Evolutionary conservation across 2,113 vertebrate genomes (phyloP), one percentile per base, ranked within the genome.

Genomic region (Oncorhynchus mykiss): DNA sequence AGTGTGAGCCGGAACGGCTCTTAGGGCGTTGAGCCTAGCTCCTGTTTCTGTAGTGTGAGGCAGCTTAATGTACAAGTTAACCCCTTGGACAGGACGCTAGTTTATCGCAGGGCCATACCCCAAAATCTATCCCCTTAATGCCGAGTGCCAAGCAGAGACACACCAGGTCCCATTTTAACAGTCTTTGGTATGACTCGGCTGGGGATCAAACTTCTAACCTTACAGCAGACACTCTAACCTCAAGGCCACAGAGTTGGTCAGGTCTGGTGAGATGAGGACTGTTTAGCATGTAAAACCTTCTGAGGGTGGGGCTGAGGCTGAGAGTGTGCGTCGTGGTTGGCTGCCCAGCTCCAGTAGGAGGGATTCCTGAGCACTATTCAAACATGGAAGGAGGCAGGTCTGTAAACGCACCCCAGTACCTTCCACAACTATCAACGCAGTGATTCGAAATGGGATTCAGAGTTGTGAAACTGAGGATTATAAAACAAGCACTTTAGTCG

Each of bases 351-450:
- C 18, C 12, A 39, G 20, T 31, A 18, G 62, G 29, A 45, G 68
- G 65, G 77, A 25, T 79, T 70, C 77, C 72, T 81, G 70, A 60
- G 34, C 20, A 73, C 67, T 68, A 67, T 80, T 80, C 73, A 79
- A 72, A 75, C 76, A 66, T 65, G 6, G 70, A 72, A 4, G 49
- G 13, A 57, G 7, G 67, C 16, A 14, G 31, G 16, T 20, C 66
- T 16, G 14, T 68, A 34, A 18, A 68, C 29, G 18, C 14, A 51
- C 29, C 27, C 66, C 59, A 60, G 59, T 9, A 60, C n/a, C 22
- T 14, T 60, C 12, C 59, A 13, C 49, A n/a, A 60, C 59, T 51
- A 60, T 14, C 59, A n/a, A 14, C 0, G n/a, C 16, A n/a, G 1
- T 22, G 59, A 6, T 60, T 60, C 2, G 20, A 60, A 22, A 60